Evolutionary conservation across 2,113 vertebrate species (phyloP).

Genomic region (Halcyon senegalensis): DNA sequence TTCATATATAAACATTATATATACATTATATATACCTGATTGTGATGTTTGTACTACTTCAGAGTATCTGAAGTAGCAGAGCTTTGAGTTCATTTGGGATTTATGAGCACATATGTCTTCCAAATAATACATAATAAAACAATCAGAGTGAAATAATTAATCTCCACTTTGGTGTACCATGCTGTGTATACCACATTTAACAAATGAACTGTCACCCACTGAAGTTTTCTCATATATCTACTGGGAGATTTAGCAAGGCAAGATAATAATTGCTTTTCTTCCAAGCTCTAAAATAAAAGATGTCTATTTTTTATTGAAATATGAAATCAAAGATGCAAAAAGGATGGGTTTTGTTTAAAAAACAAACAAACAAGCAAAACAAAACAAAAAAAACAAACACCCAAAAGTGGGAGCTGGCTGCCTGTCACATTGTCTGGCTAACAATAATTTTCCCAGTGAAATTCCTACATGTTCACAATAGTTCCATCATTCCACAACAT

Average conservation of each 20-base stretch:
- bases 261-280: neutral
- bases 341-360: neutral
- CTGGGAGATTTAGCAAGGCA: neutral
- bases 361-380: too few species aligned
- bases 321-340: neutral
- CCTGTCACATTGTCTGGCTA: neutral
- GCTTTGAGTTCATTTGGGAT: neutral
- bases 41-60: neutral
- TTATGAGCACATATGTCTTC: neutral
- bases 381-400: neutral
- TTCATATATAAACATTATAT: neutral
- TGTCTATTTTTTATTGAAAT: neutral
- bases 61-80: neutral
- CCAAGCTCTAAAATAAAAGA: neutral
- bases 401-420: neutral
- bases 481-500: neutral
- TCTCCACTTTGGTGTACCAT: neutral
- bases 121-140: neutral
- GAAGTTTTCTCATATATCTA: neutral
- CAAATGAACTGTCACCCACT: neutral
- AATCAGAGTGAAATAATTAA: neutral
- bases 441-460: neutral
- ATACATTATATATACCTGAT: too few species aligned
- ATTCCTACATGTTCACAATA: neutral
- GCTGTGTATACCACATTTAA: neutral